A percentile compares a stretch with the other conserved stretches of the same genome.
Evolutionary conservation across 92 coral and sea anemone genomes (phyloP).

Genomic region (Porites evermanni): DNA sequence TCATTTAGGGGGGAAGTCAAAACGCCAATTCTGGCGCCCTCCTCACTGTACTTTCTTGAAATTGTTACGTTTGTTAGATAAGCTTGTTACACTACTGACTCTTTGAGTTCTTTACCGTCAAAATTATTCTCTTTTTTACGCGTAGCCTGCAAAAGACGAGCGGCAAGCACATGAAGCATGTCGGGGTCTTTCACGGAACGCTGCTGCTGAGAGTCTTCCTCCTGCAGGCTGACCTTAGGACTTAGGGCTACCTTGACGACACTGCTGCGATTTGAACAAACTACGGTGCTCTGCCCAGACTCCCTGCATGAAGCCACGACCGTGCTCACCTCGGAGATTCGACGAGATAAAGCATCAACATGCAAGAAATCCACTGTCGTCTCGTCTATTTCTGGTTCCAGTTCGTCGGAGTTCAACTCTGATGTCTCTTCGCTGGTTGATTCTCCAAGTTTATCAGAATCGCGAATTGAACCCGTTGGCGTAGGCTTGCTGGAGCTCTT

Average conservation of each 20-base stretch:
- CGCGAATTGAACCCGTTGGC: background rate
- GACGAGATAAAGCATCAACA: background rate
- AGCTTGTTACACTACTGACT: constrained; percentile 4
- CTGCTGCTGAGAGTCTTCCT: background rate
- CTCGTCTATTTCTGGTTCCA: background rate
- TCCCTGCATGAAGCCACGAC: constrained; percentile 21
- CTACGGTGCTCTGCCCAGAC: constrained; percentile 37
- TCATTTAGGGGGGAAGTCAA: too few relatives aligned
- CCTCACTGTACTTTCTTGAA: too few relatives aligned
- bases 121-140: background rate
- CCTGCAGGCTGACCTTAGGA: background rate
- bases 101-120: constrained; percentile 1
- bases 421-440: background rate
- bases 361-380: background rate
- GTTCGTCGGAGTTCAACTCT: background rate
- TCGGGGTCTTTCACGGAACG: background rate
- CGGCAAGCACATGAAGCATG: constrained; percentile 31
- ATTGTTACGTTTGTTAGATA: background rate
- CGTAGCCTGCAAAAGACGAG: constrained; percentile 25
- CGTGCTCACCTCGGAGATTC: constrained; percentile 23
- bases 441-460: background rate
- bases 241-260: background rate
- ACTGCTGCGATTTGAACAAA: constrained; percentile 12
- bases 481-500: background rate
- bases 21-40: too few relatives aligned